Evolutionary conservation across 2,797 vertebrate genomes (phyloP), one percentile per base, ranked within the genome.

Genomic region (Tympanoctomys barrerae): DNA sequence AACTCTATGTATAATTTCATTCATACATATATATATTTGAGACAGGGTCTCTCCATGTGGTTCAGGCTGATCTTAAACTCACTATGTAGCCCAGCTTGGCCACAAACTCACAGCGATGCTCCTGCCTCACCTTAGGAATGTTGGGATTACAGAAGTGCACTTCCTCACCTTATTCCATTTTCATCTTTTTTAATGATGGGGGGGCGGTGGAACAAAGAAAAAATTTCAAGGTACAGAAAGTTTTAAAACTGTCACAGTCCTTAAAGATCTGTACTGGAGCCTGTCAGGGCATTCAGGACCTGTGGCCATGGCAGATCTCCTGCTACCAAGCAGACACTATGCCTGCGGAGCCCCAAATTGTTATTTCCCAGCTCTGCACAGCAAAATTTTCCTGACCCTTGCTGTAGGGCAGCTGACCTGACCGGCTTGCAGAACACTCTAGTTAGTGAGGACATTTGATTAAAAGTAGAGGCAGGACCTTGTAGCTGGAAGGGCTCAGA

Each of bases 121-220:
- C 64, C 31, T 66, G 31, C 13, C 31, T 66, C 12, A 66, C 31
- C 64, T 66, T 31, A 31, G 1, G 31, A 66, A 3, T 16, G 31
- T 31, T n/a, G 33, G 66, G 31, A 66, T 68, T n/a, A 68, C 14
- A 68, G 66, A 16, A 3, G 1, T n/a, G 66, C 14, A n/a, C 33
- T 14, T 5, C 66, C 14, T 18, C 5, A 6, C 33, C 31, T 33
- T 6, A 5, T 18, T n/a, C 16, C 33, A 36, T 46, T 82, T 73
- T 81, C 81, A 88, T n/a, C 84, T 64, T 57, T 92, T 87, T 92
- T 71, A 94, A 62, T 89, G 75, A 68, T 84, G 87, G 73, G 49
- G 26, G 61, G 61, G 89, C 84, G 91, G 89, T 80, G 91, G 89
- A 42, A 89, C 85, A 42, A 66, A 31, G 61, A 88, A 89, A 89